These are phyloP conservation scores for Lithodes maja DNA, from an alignment of 2,888 invertebrate species.

Conservation along the genomic window DNA sequence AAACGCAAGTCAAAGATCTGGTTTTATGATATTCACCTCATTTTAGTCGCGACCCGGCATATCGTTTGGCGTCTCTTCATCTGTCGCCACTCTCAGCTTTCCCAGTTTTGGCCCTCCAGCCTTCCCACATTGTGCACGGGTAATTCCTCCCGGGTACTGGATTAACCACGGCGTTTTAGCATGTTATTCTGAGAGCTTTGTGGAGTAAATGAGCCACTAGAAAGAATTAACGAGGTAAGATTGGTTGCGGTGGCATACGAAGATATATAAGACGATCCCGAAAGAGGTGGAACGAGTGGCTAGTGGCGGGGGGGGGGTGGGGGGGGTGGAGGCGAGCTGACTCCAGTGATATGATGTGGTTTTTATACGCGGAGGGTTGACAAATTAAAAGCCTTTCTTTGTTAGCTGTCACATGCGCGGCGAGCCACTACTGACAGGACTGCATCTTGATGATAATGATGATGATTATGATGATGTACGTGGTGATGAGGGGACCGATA, in stretches of 20 bases:
- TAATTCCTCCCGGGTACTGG: neutral
- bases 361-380: slow-evolving; percentile 53
- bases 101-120: neutral
- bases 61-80: slow-evolving; percentile 3
- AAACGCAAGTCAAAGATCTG: slow-evolving; percentile 55
- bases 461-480: slow-evolving; percentile 57
- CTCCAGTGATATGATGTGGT: slow-evolving; percentile 49
- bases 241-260: slow-evolving; percentile 19
- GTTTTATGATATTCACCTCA: slow-evolving; percentile 48
- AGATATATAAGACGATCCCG: slow-evolving; percentile 30
- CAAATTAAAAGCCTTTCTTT: slow-evolving; percentile 64
- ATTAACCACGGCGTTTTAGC: neutral
- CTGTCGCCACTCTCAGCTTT: neutral
- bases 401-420: slow-evolving; percentile 59
- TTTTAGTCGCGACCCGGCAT: slow-evolving; percentile 24
- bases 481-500: slow-evolving; percentile 42
- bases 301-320: neutral
- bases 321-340: slow-evolving; percentile 26
- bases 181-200: neutral
- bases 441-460: slow-evolving; percentile 59
- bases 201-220: neutral
- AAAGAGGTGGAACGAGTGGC: slow-evolving; percentile 26
- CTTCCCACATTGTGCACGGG: neutral
- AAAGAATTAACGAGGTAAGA: neutral
- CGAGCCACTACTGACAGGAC: slow-evolving; percentile 43